phyloP scores from a whole-genome alignment of 2,888 invertebrate species.

The Ectemnius cavifrons region DNA sequence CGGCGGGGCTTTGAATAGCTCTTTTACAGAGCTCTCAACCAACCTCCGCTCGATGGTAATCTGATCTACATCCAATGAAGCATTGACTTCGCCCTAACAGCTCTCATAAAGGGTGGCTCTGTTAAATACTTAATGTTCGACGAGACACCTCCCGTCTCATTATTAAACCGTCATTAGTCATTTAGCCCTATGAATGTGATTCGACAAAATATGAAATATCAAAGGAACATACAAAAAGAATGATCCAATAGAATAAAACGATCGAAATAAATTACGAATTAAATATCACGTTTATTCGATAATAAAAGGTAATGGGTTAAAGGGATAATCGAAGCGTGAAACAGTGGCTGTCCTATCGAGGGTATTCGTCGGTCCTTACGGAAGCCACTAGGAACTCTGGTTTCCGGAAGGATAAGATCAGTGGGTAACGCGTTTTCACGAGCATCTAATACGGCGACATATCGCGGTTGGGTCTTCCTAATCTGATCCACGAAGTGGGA shows the following conservation, averaged over 20 bases:
- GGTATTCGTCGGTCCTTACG: constrained; percentile 25
- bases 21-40: constrained; percentile 12
- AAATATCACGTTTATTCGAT: too few relatives aligned
- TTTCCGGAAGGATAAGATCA: constrained; percentile 56
- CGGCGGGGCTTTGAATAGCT: not conserved
- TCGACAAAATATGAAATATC: not conserved
- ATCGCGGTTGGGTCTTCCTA: constrained; percentile 53
- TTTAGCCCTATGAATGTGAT: too few relatives aligned
- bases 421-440: constrained; percentile 51
- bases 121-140: too few relatives aligned
- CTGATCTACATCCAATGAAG: constrained; percentile 10
- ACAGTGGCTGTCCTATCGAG: constrained; percentile 54
- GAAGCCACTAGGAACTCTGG: constrained; percentile 55
- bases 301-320: too few relatives aligned
- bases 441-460: constrained; percentile 64
- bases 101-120: not conserved
- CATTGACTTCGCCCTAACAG: not conserved
- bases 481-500: constrained; percentile 67
- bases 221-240: too few relatives aligned
- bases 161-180: too few relatives aligned
- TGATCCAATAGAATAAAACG: too few relatives aligned
- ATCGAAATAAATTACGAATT: too few relatives aligned
- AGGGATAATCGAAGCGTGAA: constrained; percentile 52
- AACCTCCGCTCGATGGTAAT: not conserved
- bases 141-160: too few relatives aligned